Evolutionary conservation across 1,140 invertebrate species (phyloP).

Genomic region (Megalonaias nervosa): DNA sequence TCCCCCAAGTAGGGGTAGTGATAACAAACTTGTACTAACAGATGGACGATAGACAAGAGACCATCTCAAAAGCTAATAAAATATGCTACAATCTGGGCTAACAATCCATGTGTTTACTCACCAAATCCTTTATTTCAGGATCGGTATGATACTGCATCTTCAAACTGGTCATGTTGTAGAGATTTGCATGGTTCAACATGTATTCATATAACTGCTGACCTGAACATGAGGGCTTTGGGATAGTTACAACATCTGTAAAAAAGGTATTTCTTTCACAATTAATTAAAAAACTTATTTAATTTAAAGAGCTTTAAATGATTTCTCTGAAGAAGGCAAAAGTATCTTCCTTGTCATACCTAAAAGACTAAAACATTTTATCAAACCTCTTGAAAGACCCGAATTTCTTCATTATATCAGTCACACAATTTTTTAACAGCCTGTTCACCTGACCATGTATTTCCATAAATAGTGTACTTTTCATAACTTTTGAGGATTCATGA

Average conservation of each 20-base stretch:
- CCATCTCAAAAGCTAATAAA: no score
- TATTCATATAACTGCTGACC: constrained; percentile 82
- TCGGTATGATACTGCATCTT: constrained; percentile 76
- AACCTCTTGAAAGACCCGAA: background rate
- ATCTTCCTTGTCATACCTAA: background rate
- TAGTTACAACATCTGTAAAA: constrained; percentile 75
- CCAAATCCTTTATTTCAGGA: constrained; percentile 23
- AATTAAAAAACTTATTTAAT: background rate
- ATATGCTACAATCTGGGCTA: no score
- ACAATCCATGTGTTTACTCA: no score
- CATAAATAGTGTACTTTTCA: no score
- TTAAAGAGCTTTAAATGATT: background rate
- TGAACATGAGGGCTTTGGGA: constrained; percentile 78
- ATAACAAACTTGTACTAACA: no score
- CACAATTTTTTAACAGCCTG: no score
- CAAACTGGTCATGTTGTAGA: constrained; percentile 81
- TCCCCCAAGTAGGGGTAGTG: no score
- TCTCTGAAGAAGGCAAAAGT: background rate
- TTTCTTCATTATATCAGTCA: no score
- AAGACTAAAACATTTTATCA: background rate
- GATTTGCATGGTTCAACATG: constrained; percentile 80
- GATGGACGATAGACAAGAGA: no score
- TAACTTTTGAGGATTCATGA: no score
- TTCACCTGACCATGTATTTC: no score
- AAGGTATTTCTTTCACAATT: background rate